Evolutionary conservation across 2,113 vertebrate species (phyloP).

Genomic region (Calyptommatus sinebrachiatus): DNA sequence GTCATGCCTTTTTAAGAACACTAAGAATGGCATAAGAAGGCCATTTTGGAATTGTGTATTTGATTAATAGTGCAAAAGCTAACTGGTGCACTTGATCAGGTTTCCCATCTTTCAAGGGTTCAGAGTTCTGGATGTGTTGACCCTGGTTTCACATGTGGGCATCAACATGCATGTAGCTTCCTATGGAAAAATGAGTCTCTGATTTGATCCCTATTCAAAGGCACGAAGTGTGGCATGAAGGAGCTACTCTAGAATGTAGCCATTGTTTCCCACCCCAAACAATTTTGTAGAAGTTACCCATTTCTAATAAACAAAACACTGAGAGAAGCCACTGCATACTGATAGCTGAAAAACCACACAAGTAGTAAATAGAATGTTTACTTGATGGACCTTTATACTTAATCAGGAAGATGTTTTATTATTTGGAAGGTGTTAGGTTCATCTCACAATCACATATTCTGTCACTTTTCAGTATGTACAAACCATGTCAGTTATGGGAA

Average conservation of each 20-base stretch:
- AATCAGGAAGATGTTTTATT: neutral
- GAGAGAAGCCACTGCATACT: neutral
- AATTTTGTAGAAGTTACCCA: neutral
- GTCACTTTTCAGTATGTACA: neutral
- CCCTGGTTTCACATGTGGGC: neutral
- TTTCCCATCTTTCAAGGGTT: neutral
- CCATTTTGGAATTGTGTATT: neutral
- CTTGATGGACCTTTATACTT: neutral
- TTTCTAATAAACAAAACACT: neutral
- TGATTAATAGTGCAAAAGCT: neutral
- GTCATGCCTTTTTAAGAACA: neutral
- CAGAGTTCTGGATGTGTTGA: neutral
- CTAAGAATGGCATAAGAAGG: neutral
- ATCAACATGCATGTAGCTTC: neutral
- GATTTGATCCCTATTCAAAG: neutral
- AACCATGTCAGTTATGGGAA: neutral
- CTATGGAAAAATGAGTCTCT: neutral
- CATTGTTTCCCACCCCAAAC: neutral
- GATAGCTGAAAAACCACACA: neutral
- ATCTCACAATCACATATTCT: neutral
- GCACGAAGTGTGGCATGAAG: neutral
- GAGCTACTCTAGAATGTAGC: neutral
- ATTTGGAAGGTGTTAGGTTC: neutral
- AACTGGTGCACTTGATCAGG: neutral
- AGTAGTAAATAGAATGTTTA: no score